Conservation (phyloP, 2,888 invertebrate genomes). For the Hydraecia micacea region DNA sequence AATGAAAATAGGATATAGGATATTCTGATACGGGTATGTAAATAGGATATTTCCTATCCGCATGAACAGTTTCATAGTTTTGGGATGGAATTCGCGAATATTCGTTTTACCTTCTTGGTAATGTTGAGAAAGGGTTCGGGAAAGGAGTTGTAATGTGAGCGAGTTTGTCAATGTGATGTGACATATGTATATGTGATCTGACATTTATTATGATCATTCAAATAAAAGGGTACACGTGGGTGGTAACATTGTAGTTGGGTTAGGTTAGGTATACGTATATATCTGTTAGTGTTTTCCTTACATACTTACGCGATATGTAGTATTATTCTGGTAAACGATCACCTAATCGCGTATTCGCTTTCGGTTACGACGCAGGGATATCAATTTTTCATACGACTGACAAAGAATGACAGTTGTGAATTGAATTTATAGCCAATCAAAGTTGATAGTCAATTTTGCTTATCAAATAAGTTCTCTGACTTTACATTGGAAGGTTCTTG, state of each 20-base stretch:
- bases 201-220: conserved; percentile 23
- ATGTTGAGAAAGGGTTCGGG: conserved; percentile 43
- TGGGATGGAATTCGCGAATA: conserved; percentile 20
- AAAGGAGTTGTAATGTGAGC: conserved; percentile 9
- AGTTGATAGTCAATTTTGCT: not conserved
- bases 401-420: not conserved
- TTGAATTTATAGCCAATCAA: not conserved
- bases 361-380: not conserved
- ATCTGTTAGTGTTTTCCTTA: not conserved
- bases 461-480: not conserved
- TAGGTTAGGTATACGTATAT: not conserved
- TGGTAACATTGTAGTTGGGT: not conserved
- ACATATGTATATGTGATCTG: not conserved
- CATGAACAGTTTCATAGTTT: conserved; percentile 51
- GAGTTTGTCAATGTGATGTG: conserved; percentile 11
- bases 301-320: no score
- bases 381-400: not conserved
- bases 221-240: conserved; percentile 24
- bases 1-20: conserved; percentile 26
- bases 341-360: no score
- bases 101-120: conserved; percentile 37
- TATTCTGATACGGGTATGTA: conserved; percentile 31
- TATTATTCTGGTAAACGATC: no score
- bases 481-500: not conserved
- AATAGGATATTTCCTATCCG: conserved; percentile 22